Percentiles rank a stretch among this genome's conserved stretches.
Evolutionary conservation across 1,140 invertebrate genomes (phyloP).

Genomic region (Formica exsecta): DNA sequence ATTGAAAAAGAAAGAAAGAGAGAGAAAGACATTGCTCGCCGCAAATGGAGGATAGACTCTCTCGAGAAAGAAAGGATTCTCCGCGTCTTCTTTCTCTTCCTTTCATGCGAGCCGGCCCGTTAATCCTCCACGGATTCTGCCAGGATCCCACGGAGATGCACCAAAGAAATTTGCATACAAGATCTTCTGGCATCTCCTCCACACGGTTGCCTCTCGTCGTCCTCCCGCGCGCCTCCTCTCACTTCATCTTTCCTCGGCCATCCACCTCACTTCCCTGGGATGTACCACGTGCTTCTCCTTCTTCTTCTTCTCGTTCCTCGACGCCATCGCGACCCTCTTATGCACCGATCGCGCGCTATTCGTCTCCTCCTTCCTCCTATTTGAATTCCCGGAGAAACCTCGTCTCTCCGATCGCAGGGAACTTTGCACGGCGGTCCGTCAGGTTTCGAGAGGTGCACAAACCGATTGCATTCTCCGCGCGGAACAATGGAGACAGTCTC

Average conservation of each 20-base stretch:
- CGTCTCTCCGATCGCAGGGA: slow-evolving; percentile 38
- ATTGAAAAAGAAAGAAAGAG: slow-evolving; percentile 37
- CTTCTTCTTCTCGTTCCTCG: slow-evolving; percentile 52
- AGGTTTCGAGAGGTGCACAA: slow-evolving; percentile 55
- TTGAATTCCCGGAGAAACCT: slow-evolving; percentile 31
- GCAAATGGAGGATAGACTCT: slow-evolving; percentile 50
- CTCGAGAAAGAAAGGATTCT: slow-evolving; percentile 59
- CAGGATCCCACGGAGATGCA: slow-evolving; percentile 87
- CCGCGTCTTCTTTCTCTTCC: slow-evolving; percentile 73
- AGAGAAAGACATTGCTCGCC: slow-evolving; percentile 24
- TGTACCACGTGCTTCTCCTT: slow-evolving; percentile 24
- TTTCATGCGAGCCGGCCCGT: slow-evolving; percentile 86
- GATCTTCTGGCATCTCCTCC: slow-evolving; percentile 84
- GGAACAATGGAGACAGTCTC: slow-evolving; percentile 64
- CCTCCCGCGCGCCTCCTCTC: slow-evolving; percentile 66
- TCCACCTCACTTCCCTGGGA: slow-evolving; percentile 31
- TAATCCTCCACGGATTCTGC: slow-evolving; percentile 86
- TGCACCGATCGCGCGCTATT: slow-evolving; percentile 63
- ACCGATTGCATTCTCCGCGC: slow-evolving; percentile 59
- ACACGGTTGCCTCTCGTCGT: slow-evolving; percentile 65
- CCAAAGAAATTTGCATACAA: slow-evolving; percentile 87
- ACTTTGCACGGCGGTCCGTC: slow-evolving; percentile 65
- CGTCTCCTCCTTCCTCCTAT: slow-evolving; percentile 53
- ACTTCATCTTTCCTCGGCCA: slow-evolving; percentile 55
- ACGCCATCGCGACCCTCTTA: slow-evolving; percentile 75